Evolutionary conservation across 1,140 invertebrate species (phyloP).

Genomic region (Diorhabda sublineata): DNA sequence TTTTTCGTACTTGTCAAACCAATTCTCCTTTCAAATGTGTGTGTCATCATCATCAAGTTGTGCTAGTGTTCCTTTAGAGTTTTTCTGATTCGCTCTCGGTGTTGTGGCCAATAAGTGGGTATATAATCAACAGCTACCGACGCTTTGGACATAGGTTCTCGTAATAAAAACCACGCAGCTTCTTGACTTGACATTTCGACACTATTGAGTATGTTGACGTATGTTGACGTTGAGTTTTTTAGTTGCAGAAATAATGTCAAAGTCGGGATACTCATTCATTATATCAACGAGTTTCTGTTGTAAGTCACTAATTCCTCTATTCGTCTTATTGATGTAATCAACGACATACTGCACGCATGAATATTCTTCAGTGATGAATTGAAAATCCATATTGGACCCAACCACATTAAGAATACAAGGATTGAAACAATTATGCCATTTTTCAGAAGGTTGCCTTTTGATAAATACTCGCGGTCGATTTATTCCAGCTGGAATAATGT

Average conservation of each 20-base stretch:
- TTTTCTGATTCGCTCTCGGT: slow-evolving; percentile 40
- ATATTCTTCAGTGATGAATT: not conserved
- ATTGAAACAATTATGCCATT: not conserved
- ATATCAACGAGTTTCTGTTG: not conserved
- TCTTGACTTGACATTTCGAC: slow-evolving; percentile 38
- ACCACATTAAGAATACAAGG: not conserved
- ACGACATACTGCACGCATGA: not conserved
- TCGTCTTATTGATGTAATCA: not conserved
- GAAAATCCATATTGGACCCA: not conserved
- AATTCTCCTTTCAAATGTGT: slow-evolving; percentile 39
- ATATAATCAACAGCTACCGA: slow-evolving; percentile 37
- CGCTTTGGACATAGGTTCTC: slow-evolving; percentile 36
- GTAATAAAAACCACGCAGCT: slow-evolving; percentile 39
- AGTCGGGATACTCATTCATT: not conserved
- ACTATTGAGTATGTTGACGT: slow-evolving; percentile 30
- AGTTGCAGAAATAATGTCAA: not conserved
- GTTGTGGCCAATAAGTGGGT: slow-evolving; percentile 43
- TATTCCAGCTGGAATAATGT: not conserved
- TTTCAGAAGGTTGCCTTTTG: not conserved
- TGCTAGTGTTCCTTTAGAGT: slow-evolving; percentile 25
- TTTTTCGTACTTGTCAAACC: slow-evolving; percentile 38
- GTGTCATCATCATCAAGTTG: slow-evolving; percentile 29
- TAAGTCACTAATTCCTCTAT: not conserved
- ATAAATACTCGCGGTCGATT: not conserved
- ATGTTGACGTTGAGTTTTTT: slow-evolving; percentile 31